Base-by-base conservation (phyloP, 2,888 invertebrate species). In the Mantis religiosa region DNA sequence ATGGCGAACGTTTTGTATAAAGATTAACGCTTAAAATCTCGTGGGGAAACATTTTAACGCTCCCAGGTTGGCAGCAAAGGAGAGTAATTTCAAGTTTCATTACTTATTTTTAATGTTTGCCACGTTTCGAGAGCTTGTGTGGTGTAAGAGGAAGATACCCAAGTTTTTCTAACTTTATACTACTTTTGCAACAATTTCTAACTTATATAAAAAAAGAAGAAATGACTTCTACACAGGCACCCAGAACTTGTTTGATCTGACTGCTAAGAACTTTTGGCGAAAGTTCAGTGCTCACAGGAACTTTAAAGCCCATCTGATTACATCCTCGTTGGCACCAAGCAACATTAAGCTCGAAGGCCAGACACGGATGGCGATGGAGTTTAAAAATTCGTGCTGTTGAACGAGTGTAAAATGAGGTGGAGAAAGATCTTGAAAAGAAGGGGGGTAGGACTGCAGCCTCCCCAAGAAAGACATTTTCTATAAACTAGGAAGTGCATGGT, bases 231-330 rank as follows among this genome's bases (percentile, higher is more conserved):
- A 20, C 54, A 15, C 54, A 54, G 54, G 20, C 54, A 71, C 54
- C 20, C 54, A 71, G 54, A 71, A 71, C 2, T 71, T 71, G 54
- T 71, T 71, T 71, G 54, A 71, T 71, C 54, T 71, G 54, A 71
- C 54, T 71, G 25, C 54, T 71, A 71, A 54, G 85, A 85, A 85
- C 54, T 54, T 71, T 71, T 85, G 85, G 85, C 71, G 28, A 14
- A 28, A 71, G 27, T 54, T 86, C 71, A 86, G 85, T 85, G 54
- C 20, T 54, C 71, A 71, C 71, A 25, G 25, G 28, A 86, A 86
- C 28, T 86, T 85, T 85, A 25, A 30, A 85, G 71, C 86, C 71
- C 28, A 25, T 86, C 86, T 86, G 86, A 86, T 86, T 86, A 86
- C 27, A 47, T 85, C 41, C 27, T 30, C 27, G 86, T 71, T 86